phyloP scores from a whole-genome alignment of 2,797 vertebrate species.

The Clamator glandarius region DNA sequence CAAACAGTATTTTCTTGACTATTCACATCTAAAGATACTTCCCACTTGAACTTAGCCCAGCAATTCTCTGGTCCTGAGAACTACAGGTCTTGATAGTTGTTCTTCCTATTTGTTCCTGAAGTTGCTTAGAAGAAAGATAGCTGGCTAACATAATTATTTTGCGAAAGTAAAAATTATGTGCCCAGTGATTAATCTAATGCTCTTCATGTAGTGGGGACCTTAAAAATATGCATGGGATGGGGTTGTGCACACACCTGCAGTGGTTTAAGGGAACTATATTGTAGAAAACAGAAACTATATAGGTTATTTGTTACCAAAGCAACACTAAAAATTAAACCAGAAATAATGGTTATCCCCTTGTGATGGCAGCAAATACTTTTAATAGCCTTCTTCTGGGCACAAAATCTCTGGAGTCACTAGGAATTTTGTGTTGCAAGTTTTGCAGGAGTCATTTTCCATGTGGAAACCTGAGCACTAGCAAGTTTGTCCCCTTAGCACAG shows the following conservation, averaged over 20 bases:
- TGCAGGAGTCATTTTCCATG: background rate
- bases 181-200: background rate
- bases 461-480: background rate
- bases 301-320: background rate
- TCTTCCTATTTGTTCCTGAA: background rate
- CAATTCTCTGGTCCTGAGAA: background rate
- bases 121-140: background rate
- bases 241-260: accelerated
- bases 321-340: background rate
- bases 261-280: accelerated
- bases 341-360: background rate
- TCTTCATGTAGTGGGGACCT: background rate
- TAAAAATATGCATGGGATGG: background rate
- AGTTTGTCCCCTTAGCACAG: background rate
- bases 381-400: background rate
- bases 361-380: background rate
- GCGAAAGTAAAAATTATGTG: background rate
- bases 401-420: background rate
- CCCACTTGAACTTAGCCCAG: background rate
- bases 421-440: background rate
- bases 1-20: background rate
- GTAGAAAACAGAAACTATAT: background rate
- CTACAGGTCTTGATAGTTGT: background rate
- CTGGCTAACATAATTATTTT: background rate
- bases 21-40: background rate